A percentile compares a stretch with the other conserved stretches of the same genome.
These are phyloP conservation scores for Thera obeliscata DNA, from an alignment of 2,888 invertebrate genomes.

Conservation along the genomic window DNA sequence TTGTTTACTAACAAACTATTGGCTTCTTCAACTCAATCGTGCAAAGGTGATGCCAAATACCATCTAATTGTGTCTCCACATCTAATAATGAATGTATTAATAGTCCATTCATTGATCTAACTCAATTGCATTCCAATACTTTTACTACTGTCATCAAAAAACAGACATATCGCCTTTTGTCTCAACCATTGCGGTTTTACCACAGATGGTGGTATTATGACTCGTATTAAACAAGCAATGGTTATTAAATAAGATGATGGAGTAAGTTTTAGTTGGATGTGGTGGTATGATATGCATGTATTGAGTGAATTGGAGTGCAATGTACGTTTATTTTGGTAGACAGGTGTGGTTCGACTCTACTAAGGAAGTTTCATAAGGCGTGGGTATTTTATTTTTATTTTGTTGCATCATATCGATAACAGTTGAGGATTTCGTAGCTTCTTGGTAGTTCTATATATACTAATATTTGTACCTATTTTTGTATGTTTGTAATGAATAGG, in stretches of 20 bases:
- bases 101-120: conserved; percentile 65
- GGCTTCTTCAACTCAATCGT: conserved; percentile 13
- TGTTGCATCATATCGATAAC: neutral
- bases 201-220: neutral
- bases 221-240: conserved; percentile 32
- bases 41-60: conserved; percentile 25
- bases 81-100: conserved; percentile 35
- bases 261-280: neutral
- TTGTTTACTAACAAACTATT: conserved; percentile 32
- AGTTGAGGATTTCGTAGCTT: neutral
- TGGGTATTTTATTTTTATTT: neutral
- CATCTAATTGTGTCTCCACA: conserved; percentile 29
- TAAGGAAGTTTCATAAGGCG: conserved; percentile 23
- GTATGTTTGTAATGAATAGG: no score
- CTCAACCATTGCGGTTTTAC: conserved; percentile 9
- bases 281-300: conserved; percentile 48
- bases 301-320: conserved; percentile 55
- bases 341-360: conserved; percentile 55
- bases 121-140: conserved; percentile 71
- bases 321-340: conserved; percentile 66
- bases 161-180: neutral
- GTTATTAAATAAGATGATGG: conserved; percentile 15
- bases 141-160: conserved; percentile 30
- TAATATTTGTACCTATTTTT: no score
- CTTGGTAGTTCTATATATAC: no score